Evolutionary conservation across 2,888 invertebrate species (phyloP), one percentile per base, ranked within the genome.

Genomic region (Papilio protenor): DNA sequence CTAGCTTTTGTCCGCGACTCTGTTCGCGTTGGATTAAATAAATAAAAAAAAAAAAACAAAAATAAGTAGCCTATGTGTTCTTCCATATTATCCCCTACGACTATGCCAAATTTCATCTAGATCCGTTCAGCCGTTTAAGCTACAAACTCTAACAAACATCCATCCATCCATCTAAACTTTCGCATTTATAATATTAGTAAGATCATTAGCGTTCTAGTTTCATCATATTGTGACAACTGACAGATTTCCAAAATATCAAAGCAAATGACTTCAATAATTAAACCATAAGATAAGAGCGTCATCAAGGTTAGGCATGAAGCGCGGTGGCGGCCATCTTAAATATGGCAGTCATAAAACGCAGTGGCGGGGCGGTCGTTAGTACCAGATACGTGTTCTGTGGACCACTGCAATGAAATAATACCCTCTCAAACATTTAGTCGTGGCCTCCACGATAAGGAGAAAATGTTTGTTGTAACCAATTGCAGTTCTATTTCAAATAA

Each of bases 341-440:
- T 82, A 80, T 82, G 80, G 80, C 76, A 80, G 66, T 77, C 80
- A 75, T 81, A 80, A 83, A 82, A 82, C 81, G 81, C 83, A 84
- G 82, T 71, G 75, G 77, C 75, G 77, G 75, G 77, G 70, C 75
- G 64, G 76, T 76, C 80, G 79, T 79, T 80, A 79, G 74, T 78
- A 45, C 72, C 80, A 80, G 80, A 80, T 76, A 74, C 55, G 77
- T 77, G 74, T 77, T 78, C 80, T 21, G 52, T 78, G 74, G 71
- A 52, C 78, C 64, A 78, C 75, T 78, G 77, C 75, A 47, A 76
- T 78, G 78, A 78, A 78, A 78, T 76, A 76, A 78, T 78, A 59
- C 76, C 78, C 73, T 73, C 69, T 69, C 73, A 76, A 76, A 73
- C 78, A 69, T 78, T 78, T 78, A 78, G 78, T 76, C 69, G 66